Base-by-base conservation (phyloP, 2,888 invertebrate species). In the Dugesia japonica region DNA sequence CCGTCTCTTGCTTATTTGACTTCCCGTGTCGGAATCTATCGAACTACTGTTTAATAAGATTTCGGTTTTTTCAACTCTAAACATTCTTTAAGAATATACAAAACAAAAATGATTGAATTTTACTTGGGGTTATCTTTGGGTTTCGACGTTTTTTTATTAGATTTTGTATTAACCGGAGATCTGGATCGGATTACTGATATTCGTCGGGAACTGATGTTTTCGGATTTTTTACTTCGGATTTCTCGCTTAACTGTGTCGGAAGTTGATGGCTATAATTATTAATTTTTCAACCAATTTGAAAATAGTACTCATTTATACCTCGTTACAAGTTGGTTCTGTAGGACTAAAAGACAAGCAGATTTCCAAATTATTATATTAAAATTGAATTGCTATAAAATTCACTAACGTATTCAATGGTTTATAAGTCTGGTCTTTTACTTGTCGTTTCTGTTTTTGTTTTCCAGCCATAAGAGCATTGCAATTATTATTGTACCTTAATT, bases 381-480 rank as follows among this genome's bases (percentile, higher is more conserved):
- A 56, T 56, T n/a, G 23, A 23, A 23, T 20, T 23, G 56, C 4
- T 20, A 56, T 56, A 56, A 56, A 56, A 56, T 56, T 56, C n/a
- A n/a, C 56, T 56, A 56, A 56, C 56, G 56, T 56, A 56, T 56
- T 56, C 23, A 56, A 56, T 56, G n/a, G 56, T 20, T 56, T 56
- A n/a, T 20, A 4, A 23, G 23, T 56, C 23, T 23, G 56, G 17
- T 56, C 56, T 56, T 56, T 56, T 56, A 56, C 23, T 56, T 56
- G 56, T 56, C 56, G 56, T 56, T 56, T 56, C 56, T 56, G 56
- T 56, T 56, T 56, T 4, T 56, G 56, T 23, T 56, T 56, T 56
- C 56, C 56, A 56, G 56, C 56, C 56, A 56, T 56, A 56, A 56
- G 56, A 56, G 56, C 56, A 56, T 56, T 56, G 56, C 56, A 56